Conservation (phyloP, 1,140 invertebrate genomes). For the Drosophila sechellia region DNA sequence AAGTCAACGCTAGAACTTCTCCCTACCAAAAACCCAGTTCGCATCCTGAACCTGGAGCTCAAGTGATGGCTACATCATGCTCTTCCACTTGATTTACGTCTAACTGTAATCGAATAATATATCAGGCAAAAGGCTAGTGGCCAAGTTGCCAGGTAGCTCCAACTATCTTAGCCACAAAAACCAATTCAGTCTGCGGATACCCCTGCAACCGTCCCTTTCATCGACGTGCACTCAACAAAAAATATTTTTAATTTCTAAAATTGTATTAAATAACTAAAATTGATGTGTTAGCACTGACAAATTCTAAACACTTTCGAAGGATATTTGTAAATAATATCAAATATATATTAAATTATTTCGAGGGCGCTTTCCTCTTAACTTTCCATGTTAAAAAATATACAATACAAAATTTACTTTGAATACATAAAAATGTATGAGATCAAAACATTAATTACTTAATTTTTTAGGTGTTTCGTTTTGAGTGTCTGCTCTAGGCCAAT, state of each 20-base stretch:
- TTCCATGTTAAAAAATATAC: no score
- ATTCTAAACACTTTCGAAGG: no score
- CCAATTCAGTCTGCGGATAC: slow-evolving; percentile 35
- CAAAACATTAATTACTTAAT: no score
- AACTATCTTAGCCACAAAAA: slow-evolving; percentile 39
- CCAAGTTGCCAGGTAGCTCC: slow-evolving; percentile 41
- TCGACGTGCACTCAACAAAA: background rate
- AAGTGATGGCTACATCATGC: slow-evolving; percentile 75
- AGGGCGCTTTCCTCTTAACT: no score
- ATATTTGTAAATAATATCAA: no score
- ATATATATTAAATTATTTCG: no score
- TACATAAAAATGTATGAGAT: no score
- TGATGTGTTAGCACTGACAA: no score
- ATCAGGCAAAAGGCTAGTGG: slow-evolving; percentile 59
- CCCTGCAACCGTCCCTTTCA: slow-evolving; percentile 1
- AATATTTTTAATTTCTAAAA: no score
- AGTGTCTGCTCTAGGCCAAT: slow-evolving; percentile 1
- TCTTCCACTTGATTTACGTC: slow-evolving; percentile 81
- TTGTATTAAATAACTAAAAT: no score
- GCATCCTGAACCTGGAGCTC: slow-evolving; percentile 4
- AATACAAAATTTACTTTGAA: background rate
- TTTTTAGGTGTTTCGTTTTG: slow-evolving; percentile 6
- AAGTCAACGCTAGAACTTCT: slow-evolving; percentile 41
- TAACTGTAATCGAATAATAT: slow-evolving; percentile 82
- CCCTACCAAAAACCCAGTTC: slow-evolving; percentile 11